Percentiles rank a stretch among this genome's conserved stretches.
phyloP scores from a whole-genome alignment of 23 tunicate genomes.

The Aplidium turbinatum region DNA sequence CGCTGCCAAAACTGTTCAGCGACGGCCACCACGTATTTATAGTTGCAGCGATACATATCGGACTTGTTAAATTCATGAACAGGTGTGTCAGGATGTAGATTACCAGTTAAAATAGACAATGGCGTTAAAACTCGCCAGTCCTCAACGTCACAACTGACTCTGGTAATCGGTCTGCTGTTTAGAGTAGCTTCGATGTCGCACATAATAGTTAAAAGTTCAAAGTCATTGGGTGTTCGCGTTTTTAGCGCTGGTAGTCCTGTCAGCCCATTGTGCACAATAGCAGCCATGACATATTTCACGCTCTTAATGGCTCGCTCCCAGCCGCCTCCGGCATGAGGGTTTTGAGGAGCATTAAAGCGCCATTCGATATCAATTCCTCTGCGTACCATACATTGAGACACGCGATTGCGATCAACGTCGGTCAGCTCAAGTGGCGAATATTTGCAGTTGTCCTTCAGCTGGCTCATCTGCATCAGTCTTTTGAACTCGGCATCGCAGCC shows the following conservation, averaged over 20 bases:
- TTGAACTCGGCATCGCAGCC: slow-evolving; percentile 7
- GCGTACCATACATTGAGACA: neutral
- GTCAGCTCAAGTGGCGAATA: neutral
- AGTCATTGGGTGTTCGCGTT: slow-evolving; percentile 21
- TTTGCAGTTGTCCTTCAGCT: neutral
- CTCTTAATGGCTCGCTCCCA: slow-evolving; percentile 26
- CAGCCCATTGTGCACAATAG: slow-evolving; percentile 16
- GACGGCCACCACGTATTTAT: slow-evolving; percentile 17
- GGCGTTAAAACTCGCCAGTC: slow-evolving; percentile 22
- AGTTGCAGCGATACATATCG: slow-evolving; percentile 5
- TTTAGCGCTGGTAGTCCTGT: slow-evolving; percentile 7
- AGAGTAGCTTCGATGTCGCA: slow-evolving; percentile 11
- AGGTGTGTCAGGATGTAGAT: slow-evolving; percentile 20
- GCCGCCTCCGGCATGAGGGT: slow-evolving; percentile 31
- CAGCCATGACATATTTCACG: slow-evolving; percentile 11
- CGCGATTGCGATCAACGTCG: neutral
- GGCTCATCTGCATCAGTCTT: neutral
- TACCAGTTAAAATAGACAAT: slow-evolving; percentile 12
- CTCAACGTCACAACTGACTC: neutral
- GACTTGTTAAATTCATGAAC: slow-evolving; percentile 13
- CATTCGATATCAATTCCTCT: slow-evolving; percentile 4
- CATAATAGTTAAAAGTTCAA: slow-evolving; percentile 14
- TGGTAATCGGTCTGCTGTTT: slow-evolving; percentile 20
- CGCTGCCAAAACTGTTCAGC: slow-evolving; percentile 27
- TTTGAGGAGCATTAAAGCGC: slow-evolving; percentile 13